phyloP scores from a whole-genome alignment of 30 jellyfish, hydroid and myxozoan species.

The Mastigias papua region DNA sequence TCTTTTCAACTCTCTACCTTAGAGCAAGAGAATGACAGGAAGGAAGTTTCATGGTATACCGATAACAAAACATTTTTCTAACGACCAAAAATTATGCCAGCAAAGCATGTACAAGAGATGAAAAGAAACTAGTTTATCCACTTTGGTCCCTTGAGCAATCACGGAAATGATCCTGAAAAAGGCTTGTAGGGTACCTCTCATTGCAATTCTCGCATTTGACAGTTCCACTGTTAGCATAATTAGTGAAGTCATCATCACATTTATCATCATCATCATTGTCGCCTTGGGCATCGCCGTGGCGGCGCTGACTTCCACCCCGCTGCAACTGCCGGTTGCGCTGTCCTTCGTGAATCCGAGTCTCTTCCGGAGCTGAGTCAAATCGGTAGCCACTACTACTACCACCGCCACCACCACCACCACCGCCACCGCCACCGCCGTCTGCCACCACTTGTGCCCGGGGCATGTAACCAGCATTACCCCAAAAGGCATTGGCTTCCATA shows the following conservation, averaged over 20 bases:
- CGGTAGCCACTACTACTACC: slow-evolving; percentile 4
- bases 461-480: neutral
- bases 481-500: neutral
- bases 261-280: slow-evolving; percentile 26
- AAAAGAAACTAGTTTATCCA: too few species aligned
- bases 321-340: slow-evolving; percentile 37
- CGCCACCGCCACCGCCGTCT: slow-evolving; percentile 1
- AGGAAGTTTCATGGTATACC: too few species aligned
- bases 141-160: slow-evolving; percentile 51
- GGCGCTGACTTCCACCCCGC: neutral
- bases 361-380: neutral
- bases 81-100: too few species aligned
- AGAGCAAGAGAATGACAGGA: too few species aligned
- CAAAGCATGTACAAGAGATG: too few species aligned
- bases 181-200: slow-evolving; percentile 29
- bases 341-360: neutral
- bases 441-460: slow-evolving; percentile 11
- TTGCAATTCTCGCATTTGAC: slow-evolving; percentile 68
- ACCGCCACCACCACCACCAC: too few species aligned
- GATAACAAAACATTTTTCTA: too few species aligned
- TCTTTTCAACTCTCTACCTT: too few species aligned
- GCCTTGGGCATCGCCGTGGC: neutral
- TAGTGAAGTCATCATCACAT: neutral
- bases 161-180: slow-evolving; percentile 65
- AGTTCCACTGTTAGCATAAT: slow-evolving; percentile 39